Conservation (phyloP, 2,888 invertebrate species). For the Anoncus sp. region DNA sequence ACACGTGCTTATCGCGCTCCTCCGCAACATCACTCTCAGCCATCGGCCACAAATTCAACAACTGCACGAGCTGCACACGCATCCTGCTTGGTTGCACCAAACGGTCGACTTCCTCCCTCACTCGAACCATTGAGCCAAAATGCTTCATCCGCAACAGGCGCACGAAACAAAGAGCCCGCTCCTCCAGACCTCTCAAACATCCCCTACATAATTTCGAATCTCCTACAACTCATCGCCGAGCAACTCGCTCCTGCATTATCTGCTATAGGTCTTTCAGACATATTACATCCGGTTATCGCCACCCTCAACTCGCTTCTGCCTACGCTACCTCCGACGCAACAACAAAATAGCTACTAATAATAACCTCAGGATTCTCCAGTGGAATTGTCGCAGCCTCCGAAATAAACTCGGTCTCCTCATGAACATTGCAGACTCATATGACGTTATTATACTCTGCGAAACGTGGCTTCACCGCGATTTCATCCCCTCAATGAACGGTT, state of each 20-base stretch:
- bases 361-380: too few species aligned
- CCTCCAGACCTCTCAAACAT: neutral
- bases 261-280: constrained; percentile 3
- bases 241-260: constrained; percentile 4
- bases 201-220: neutral
- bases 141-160: too few species aligned
- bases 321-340: neutral
- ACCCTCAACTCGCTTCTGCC: constrained; percentile 6
- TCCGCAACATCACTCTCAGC: too few species aligned
- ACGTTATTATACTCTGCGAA: constrained; percentile 13
- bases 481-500: neutral
- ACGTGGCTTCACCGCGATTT: neutral
- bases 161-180: too few species aligned
- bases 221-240: constrained; percentile 1
- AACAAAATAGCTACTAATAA: constrained; percentile 3
- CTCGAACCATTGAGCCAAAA: too few species aligned
- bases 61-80: too few species aligned
- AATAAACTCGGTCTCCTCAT: constrained; percentile 11
- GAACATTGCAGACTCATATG: neutral
- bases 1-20: too few species aligned
- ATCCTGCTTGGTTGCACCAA: too few species aligned
- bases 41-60: too few species aligned
- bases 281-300: neutral
- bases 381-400: too few species aligned
- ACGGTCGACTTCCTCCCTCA: too few species aligned